Conservation (phyloP, 2,888 invertebrate species). For the Nebria brevicollis region DNA sequence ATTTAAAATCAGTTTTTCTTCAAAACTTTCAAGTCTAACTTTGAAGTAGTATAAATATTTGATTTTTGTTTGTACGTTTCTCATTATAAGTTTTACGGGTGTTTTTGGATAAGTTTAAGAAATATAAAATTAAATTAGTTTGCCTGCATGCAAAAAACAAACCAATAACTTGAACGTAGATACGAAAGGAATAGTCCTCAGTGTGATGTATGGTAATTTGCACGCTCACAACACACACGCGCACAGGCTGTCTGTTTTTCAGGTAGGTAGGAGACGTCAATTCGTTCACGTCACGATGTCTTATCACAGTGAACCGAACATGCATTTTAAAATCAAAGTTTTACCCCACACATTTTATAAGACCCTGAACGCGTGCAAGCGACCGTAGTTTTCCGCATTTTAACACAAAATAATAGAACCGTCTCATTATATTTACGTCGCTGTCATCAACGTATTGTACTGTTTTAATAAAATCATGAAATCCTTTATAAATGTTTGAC, state of each 20-base stretch:
- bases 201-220: constrained; percentile 9
- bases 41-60: neutral
- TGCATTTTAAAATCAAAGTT: constrained; percentile 22
- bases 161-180: neutral
- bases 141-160: neutral
- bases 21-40: no score
- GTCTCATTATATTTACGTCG: no score
- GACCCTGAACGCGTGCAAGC: neutral
- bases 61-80: neutral
- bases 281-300: constrained; percentile 17
- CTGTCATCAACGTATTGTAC: no score
- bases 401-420: neutral
- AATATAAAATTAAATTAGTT: neutral
- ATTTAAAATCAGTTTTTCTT: no score
- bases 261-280: constrained; percentile 6
- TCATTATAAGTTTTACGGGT: neutral
- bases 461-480: no score
- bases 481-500: no score
- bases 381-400: neutral
- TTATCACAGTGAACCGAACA: constrained; percentile 16
- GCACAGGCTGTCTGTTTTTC: neutral
- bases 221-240: constrained; percentile 3
- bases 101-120: neutral
- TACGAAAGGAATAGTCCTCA: neutral
- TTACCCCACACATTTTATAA: neutral